Evolutionary conservation across 2,888 invertebrate genomes (phyloP), one percentile per base, ranked within the genome.

Genomic region (Octodonta nipae): DNA sequence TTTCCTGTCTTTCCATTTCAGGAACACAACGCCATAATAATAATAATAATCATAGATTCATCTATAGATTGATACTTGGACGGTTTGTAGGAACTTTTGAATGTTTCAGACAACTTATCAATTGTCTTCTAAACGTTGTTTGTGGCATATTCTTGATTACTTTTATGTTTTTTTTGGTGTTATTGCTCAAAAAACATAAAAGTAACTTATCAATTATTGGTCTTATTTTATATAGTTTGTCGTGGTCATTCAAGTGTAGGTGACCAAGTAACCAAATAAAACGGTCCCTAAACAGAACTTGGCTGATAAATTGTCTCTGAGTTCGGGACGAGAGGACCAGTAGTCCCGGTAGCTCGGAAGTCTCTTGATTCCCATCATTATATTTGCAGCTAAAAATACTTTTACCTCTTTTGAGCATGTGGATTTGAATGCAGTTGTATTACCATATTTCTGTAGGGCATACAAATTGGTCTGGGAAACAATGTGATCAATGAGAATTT

Each of bases 381-480:
- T 10, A 24, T 31, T 24, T 11, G 24, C 25, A 15, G 22, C 24
- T 13, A 26, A 25, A 26, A 32, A 32, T 5, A 32, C 11, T 15
- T 33, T 33, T 8, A 28, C 28, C 12, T 36, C 33, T 28, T 36
- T 14, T 10, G n/a, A 12, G 14, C 12, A 28, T 22, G 33, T 35
- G 20, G 28, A 15, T 14, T 13, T 27, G 16, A 28, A 36, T 15
- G 11, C 11, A 30, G 15, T 30, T 10, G n/a, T 5, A n/a, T 26
- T 34, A 13, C 34, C 39, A 34, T 14, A 6, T 30, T 37, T 37
- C 28, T 39, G 39, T 15, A 39, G 17, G 4, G 36, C 36, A 31
- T 36, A 38, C 11, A 34, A 13, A 27, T 36, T 36, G 24, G 36
- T 41, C 26, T 35, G 28, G 26, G 32, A 29, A 30, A 30, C 35